Base-by-base conservation (phyloP, 2,113 vertebrate genomes). In the Oreochromis aureus region DNA sequence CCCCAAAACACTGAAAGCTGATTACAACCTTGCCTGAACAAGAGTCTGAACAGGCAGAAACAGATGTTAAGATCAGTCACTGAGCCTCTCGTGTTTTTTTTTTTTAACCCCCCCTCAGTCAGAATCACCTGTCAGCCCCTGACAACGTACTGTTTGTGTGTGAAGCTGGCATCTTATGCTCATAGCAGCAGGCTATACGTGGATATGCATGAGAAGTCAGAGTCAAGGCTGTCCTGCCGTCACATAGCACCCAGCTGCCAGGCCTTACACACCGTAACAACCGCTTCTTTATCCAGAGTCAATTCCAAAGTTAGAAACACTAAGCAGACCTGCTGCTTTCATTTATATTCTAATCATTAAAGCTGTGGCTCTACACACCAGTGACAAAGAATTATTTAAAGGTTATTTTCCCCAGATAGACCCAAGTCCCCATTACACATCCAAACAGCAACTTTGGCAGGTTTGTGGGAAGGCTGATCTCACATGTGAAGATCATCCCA, bases 51-150 rank as follows among this genome's bases (percentile, higher is more conserved):
- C 51, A 78, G 87, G 51, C 85, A 36, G 46, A 58, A 94, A 92
- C 95, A 95, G 93, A 96, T 96, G 94, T 94, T 88, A 22, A 71
- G 78, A 80, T 92, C 90, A 85, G 87, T 95, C 94, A 93, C 69
- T 48, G 91, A 19, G 84, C 13, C 79, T 82, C 58, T 34, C 32
- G 54, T 84, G 27, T 51, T 32, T 18, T 36, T 66, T 32, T 44
- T 46, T 39, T 66, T 44, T n/a, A 3, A 24, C 10, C 16, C 24
- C 18, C 12, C 7, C 63, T 83, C 24, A 69, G 84, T 79, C 78
- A 90, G 85, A 86, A 89, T 96, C 95, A 96, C 95, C 95, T 96
- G 96, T 94, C 73, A 84, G 80, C n/a, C 90, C 82, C 83, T 90
- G 92, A 95, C 93, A 94, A 94, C 82, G n/a, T 15, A 51, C 46